These are phyloP conservation scores for Ooceraea biroi DNA, from an alignment of 1,140 invertebrate species.

Conservation along the genomic window DNA sequence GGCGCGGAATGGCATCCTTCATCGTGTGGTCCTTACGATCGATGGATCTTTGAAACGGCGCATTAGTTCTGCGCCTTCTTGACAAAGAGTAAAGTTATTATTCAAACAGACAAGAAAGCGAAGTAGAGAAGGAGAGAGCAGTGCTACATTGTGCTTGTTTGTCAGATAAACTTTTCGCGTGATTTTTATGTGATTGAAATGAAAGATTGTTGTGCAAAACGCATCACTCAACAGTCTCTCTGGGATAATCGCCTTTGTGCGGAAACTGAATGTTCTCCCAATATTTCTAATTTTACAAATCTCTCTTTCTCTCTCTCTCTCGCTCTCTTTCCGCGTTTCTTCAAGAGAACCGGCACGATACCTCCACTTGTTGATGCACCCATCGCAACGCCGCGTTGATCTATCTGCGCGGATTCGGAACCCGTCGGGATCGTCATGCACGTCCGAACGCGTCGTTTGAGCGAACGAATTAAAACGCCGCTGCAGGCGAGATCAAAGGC, in stretches of 20 bases:
- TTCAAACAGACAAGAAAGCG: constrained; percentile 15
- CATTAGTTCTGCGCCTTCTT: too few relatives aligned
- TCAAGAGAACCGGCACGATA: not conserved
- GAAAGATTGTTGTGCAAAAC: too few relatives aligned
- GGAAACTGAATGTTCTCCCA: too few relatives aligned
- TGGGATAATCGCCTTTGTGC: too few relatives aligned
- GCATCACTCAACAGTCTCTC: too few relatives aligned
- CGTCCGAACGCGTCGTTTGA: constrained; percentile 18
- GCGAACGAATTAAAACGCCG: constrained; percentile 29
- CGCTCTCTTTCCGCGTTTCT: not conserved
- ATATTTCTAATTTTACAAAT: too few relatives aligned
- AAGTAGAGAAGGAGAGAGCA: too few relatives aligned
- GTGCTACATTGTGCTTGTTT: too few relatives aligned
- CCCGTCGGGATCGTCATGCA: constrained; percentile 3
- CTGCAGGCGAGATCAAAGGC: constrained; percentile 24
- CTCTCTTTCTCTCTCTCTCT: too few relatives aligned
- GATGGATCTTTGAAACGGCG: constrained; percentile 14
- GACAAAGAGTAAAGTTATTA: not conserved
- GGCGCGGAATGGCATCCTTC: constrained; percentile 23
- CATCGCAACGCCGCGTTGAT: constrained; percentile 12
- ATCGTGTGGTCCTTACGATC: constrained; percentile 19
- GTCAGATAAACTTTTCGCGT: not conserved
- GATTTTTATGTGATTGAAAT: too few relatives aligned
- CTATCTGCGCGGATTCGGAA: not conserved
- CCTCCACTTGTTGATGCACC: constrained; percentile 49